Evolutionary conservation across 2,113 vertebrate genomes (phyloP).

Genomic region (Theristicus caerulescens): DNA sequence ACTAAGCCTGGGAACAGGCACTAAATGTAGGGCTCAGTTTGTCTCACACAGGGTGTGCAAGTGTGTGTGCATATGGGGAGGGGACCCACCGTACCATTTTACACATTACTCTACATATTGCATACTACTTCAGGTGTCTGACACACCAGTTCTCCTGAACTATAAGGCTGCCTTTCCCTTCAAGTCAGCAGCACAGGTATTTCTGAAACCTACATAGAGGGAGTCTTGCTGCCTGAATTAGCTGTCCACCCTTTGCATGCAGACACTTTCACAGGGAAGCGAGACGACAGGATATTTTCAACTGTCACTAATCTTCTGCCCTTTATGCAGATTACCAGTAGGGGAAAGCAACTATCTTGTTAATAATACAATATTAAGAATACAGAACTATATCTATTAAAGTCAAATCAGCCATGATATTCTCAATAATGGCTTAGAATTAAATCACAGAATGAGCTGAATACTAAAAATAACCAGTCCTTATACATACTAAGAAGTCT

Average conservation of each 20-base stretch:
- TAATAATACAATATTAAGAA: background rate
- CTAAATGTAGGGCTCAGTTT: background rate
- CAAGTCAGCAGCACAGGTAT: background rate
- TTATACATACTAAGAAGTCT: background rate
- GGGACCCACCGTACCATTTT: accelerated
- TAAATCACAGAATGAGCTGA: background rate
- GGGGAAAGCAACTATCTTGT: background rate
- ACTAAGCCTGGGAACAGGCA: background rate
- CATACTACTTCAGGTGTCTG: background rate
- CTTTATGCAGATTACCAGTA: background rate
- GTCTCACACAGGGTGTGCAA: accelerated
- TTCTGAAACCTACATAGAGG: background rate
- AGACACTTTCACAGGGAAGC: background rate
- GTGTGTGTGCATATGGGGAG: background rate
- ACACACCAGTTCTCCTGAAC: background rate
- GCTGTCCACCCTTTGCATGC: background rate
- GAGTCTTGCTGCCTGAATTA: background rate
- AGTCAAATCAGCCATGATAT: background rate
- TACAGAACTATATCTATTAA: background rate
- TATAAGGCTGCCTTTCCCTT: background rate
- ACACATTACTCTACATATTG: background rate
- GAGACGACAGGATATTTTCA: background rate
- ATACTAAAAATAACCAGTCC: background rate
- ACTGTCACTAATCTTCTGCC: background rate
- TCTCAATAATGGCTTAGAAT: background rate